Base-by-base conservation (phyloP, 2,888 invertebrate genomes). In the Lysandra bellargus region DNA sequence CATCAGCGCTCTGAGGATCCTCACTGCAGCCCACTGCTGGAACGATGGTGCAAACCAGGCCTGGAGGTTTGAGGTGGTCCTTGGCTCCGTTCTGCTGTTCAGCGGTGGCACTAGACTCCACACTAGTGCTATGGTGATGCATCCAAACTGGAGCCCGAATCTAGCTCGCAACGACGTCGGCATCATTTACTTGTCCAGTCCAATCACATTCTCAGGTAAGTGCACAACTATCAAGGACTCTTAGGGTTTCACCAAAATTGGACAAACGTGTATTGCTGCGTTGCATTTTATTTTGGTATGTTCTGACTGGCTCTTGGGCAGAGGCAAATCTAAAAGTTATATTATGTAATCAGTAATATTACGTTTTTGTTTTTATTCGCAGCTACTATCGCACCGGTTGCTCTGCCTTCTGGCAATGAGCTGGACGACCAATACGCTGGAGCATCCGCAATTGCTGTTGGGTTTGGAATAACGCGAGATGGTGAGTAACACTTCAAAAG, bases 1-100 rank as follows among this genome's bases (percentile, higher is more conserved):
- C 0, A 37, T 91, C 64, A 85, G 81, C 40, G 2, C 79, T 1
- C 82, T 81, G 77, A 84, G 88, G 17, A 83, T 90, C 0, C 33
- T 88, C 6, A 90, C 90, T 2, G 91, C 91, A 69, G 91, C 91
- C 30, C 91, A 91, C 81, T 91, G 91, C 83, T 91, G 91, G 91
- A 85, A 80, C 57, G 91, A 91, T 75, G 91, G 91, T n/a, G 1
- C 44, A 0, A 84, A 88, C 82, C 89, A 89, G 73, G 90, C 84
- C 1, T 88, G 87, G 86, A 83, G 84, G 23, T 79, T 89, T n/a
- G 87, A 84, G 2, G 88, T 90, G 0, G 87, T 90, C 0, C 86
- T 91, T 0, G 91, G 89, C 17, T 87, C 90, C 14, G 79, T 79
- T 3, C 60, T 83, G 0, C 82, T 91, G n/a, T 90, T 88, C 85